These are phyloP conservation scores for Cardiocondyla obscurior DNA, from an alignment of 1,140 invertebrate genomes.

Conservation along the genomic window DNA sequence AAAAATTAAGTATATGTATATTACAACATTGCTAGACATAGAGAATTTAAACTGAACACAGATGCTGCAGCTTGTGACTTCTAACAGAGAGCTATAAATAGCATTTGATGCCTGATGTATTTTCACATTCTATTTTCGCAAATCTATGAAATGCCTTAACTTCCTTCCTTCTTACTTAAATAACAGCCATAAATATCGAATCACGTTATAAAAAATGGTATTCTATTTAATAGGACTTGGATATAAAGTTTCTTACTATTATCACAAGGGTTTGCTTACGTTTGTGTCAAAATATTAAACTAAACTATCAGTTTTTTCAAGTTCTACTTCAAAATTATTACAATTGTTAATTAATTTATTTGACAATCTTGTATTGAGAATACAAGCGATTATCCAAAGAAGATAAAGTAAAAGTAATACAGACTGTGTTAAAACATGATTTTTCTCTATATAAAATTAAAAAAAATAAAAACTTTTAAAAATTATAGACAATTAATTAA, in stretches of 20 bases:
- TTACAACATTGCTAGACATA: constrained; percentile 77
- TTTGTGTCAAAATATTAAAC: background rate
- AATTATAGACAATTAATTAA: no score
- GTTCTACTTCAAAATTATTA: background rate
- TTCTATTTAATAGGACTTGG: background rate
- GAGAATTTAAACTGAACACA: constrained; percentile 70
- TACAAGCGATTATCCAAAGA: background rate
- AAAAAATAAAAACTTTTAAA: no score
- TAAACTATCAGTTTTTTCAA: background rate
- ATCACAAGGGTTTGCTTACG: background rate
- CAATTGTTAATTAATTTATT: constrained; percentile 3
- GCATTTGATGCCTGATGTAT: constrained; percentile 80
- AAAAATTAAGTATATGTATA: constrained; percentile 69
- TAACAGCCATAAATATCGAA: constrained; percentile 58
- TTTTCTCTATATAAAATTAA: no score
- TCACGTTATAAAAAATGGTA: constrained; percentile 30
- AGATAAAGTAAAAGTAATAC: background rate
- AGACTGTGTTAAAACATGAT: background rate
- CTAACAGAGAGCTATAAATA: constrained; percentile 82
- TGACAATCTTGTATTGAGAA: background rate
- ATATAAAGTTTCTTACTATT: background rate
- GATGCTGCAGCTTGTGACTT: constrained; percentile 78
- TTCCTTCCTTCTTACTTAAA: constrained; percentile 71
- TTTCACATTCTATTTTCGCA: constrained; percentile 79
- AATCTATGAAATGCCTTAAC: constrained; percentile 75